These are phyloP conservation scores for Leptinotarsa texana DNA, from an alignment of 1,140 invertebrate species.

Conservation along the genomic window DNA sequence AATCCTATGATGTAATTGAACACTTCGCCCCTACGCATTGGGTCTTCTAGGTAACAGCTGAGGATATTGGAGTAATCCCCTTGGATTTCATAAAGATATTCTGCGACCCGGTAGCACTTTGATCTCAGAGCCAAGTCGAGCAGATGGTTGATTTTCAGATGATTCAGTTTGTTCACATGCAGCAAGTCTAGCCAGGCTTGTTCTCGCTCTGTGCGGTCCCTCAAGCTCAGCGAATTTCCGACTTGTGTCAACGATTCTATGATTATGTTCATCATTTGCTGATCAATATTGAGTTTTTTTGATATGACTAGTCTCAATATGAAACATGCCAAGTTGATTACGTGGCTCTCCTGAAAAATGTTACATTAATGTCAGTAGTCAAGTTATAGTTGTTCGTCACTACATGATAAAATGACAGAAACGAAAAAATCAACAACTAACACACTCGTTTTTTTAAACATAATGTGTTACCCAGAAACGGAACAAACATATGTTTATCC, in stretches of 20 bases:
- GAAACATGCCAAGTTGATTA: conserved; percentile 59
- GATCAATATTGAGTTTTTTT: conserved; percentile 56
- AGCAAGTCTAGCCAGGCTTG: conserved; percentile 80
- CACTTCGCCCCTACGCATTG: conserved; percentile 67
- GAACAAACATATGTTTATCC: too few relatives aligned
- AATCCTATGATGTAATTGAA: conserved; percentile 77
- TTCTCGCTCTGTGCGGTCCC: conserved; percentile 72
- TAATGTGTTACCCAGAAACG: too few relatives aligned
- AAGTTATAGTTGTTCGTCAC: too few relatives aligned
- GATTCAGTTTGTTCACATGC: conserved; percentile 66
- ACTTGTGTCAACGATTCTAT: conserved; percentile 57
- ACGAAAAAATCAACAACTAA: too few relatives aligned
- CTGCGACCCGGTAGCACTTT: conserved; percentile 57
- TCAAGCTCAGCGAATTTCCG: conserved; percentile 50
- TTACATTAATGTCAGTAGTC: too few relatives aligned
- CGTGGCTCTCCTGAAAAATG: conserved; percentile 57
- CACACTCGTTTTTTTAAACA: too few relatives aligned
- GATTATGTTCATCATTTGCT: conserved; percentile 54
- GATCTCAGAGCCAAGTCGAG: conserved; percentile 54
- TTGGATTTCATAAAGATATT: conserved; percentile 57
- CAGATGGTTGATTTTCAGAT: conserved; percentile 58
- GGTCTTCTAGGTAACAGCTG: conserved; percentile 58
- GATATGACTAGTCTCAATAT: conserved; percentile 58
- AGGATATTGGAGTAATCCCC: conserved; percentile 57
- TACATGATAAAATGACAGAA: too few relatives aligned